Evolutionary conservation across 2,113 vertebrate species (phyloP), one percentile per base, ranked within the genome.

Genomic region (Thryonomys swinderianus): DNA sequence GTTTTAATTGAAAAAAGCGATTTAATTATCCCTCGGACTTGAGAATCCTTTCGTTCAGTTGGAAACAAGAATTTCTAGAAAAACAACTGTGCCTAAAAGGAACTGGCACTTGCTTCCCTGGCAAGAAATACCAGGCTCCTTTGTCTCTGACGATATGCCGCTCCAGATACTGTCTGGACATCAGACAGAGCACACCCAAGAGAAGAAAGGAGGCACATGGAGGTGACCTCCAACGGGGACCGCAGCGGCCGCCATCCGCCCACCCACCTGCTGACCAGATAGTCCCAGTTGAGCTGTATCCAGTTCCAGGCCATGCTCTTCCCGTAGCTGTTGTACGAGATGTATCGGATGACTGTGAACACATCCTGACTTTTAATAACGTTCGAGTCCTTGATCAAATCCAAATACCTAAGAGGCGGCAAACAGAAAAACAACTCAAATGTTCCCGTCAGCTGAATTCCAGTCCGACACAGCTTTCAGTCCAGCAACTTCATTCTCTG

Each of bases 221-320:
- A 74, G 7, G 27, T 59, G 20, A 18, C n/a, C 34, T 45, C 42
- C 83, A 61, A 84, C 45, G 78, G 83, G 69, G 53, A 93, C 27
- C 57, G 92, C 37, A 94, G 13, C 2, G 69, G 21, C 25, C 14
- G 55, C 69, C 20, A 32, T 62, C 45, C 57, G n/a, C 48, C 48
- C 90, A 42, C 96, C 0, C 96, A 99, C 99, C 99, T 99, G 97
- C 97, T 97, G 27, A 99, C 98, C 61, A 99, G 98, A 96, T 99
- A 99, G 45, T 99, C 95, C 99, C 99, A 99, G 98, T 99, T 99
- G 88, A 99, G 98, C 1, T 99, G 99, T 85, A 99, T 98, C 99
- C 99, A 99, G 79, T 99, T 99, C 99, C 99, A 99, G 92, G 99
- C 99, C 99, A 99, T 99, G n/a, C 64, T 98, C 97, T 99, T 98